Conservation (phyloP, 2,888 invertebrate genomes). For the Acronicta alni region DNA sequence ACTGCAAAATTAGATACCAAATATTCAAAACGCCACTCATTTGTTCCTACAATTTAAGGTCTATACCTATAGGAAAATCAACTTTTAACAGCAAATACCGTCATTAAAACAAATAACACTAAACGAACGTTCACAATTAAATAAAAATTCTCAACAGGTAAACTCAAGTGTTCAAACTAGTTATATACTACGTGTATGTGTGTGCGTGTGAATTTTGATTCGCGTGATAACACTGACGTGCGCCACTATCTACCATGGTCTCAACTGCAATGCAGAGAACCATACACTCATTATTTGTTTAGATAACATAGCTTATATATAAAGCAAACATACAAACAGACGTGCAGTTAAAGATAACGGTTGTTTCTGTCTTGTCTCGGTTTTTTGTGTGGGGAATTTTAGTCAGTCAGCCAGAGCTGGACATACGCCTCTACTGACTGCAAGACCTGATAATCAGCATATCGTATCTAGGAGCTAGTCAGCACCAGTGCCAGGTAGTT, state of each 20-base stretch:
- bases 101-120: no score
- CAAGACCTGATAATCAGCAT: no score
- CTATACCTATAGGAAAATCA: no score
- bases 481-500: no score
- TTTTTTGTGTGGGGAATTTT: background rate
- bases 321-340: conserved; percentile 12
- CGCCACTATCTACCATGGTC: conserved; percentile 19
- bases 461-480: no score
- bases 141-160: background rate
- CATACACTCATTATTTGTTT: conserved; percentile 11
- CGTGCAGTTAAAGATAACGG: background rate
- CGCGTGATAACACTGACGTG: conserved; percentile 42
- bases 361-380: background rate
- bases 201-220: conserved; percentile 15
- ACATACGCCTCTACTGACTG: no score
- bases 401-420: no score
- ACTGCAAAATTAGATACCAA: no score
- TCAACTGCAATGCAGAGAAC: conserved; percentile 45
- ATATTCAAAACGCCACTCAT: no score
- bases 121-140: no score
- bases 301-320: conserved; percentile 36
- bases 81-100: no score
- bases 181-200: background rate
- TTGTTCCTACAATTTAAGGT: no score
- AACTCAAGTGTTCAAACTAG: conserved; percentile 14